Base-by-base conservation (phyloP, 2,888 invertebrate species). In the Oegoconia quadripuncta region DNA sequence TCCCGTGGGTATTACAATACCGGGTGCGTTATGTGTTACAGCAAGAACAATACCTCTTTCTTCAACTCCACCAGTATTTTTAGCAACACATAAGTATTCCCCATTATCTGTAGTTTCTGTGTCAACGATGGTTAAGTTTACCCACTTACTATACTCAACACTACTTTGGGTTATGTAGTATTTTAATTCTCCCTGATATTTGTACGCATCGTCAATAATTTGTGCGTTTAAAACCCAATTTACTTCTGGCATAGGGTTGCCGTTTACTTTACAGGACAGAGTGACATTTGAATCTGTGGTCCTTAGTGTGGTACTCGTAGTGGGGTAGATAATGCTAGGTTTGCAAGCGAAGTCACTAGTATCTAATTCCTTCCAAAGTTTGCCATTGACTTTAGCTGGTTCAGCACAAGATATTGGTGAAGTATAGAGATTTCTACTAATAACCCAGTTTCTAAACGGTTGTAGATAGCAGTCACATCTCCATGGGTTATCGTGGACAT, bases 401-500 rank as follows among this genome's bases (percentile, higher is more conserved):
- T 92, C 91, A 3, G 88, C 81, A 64, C 95, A 95, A 20, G 91
- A 89, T 22, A 95, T 94, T 1, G 93, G 92, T 13, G 91, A 89
- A 0, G 94, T 93, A 57, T 95, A 93, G 12, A 96, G 81, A 36
- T 94, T 94, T 44, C 90, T 90, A 41, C 90, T 89, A 7, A 93
- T 90, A 9, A 92, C 91, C 90, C 93, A 95, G 60, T 94, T 92
- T 30, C 95, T 90, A 50, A 97, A 94, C 12, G 90, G 89, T 60
- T 94, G 92, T 37, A 97, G 80, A 46, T 92, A 91, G 62, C 97
- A 97, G 64, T 97, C 95, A 65, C 97, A 97, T 43, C 93, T 90
- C 97, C 97, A 97, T 0, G 93, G 94, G 68, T 97, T 97, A 44
- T 92, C 91, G 47, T 92, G 91, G 1, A 97, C 86, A 37, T 93